A percentile compares a stretch with the other conserved stretches of the same genome.
Conservation (phyloP, 2,113 vertebrate genomes). For the Turdus rufiventris region DNA sequence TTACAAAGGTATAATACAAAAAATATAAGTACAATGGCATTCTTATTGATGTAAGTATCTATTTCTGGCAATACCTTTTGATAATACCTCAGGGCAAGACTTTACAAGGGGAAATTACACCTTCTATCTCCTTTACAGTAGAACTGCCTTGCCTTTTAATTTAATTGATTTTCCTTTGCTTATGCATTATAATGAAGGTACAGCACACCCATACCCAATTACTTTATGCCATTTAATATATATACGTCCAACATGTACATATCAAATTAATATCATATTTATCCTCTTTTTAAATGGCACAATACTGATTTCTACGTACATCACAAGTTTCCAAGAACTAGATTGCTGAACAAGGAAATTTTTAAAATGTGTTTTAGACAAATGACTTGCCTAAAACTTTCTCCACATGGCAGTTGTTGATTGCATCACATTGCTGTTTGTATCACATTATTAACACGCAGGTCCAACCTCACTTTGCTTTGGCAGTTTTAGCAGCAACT, state of each 20-base stretch:
- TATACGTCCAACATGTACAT: neutral
- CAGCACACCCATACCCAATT: neutral
- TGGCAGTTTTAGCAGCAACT: neutral
- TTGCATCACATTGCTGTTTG: neutral
- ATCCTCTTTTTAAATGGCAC: neutral
- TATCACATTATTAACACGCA: neutral
- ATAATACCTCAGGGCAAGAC: neutral
- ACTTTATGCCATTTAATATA: neutral
- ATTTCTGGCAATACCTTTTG: neutral
- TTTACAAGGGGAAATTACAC: neutral
- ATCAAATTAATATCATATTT: neutral
- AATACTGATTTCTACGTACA: neutral
- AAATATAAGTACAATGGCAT: neutral
- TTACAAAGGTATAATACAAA: neutral
- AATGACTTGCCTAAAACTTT: neutral
- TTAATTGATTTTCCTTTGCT: neutral
- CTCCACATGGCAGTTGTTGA: neutral
- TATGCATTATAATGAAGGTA: neutral
- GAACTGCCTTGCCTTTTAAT: constrained; percentile 3
- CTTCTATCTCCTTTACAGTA: neutral
- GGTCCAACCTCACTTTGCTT: neutral
- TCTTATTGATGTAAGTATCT: neutral
- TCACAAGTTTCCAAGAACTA: neutral
- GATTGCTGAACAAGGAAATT: neutral
- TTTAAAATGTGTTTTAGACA: neutral